Conservation (phyloP, 2,797 vertebrate species). For the Kryptopterus vitreolus region DNA sequence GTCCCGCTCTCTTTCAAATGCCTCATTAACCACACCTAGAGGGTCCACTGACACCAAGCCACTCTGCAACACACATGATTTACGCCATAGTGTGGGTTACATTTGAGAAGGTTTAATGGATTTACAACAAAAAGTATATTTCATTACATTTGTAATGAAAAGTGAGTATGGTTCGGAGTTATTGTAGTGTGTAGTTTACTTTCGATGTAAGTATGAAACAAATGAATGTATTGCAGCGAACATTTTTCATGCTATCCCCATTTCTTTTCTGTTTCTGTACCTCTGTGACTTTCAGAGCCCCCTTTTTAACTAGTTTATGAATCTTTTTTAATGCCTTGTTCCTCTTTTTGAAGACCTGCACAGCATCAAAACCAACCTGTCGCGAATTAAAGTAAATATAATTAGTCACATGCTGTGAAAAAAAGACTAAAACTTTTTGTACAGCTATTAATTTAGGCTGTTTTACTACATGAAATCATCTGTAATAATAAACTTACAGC, state of each 20-base stretch:
- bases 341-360: slow-evolving; percentile 83
- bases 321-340: slow-evolving; percentile 82
- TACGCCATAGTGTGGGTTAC: background rate
- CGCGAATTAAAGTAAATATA: background rate
- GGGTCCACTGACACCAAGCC: slow-evolving; percentile 68
- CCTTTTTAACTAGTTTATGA: slow-evolving; percentile 81
- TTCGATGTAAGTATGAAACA: background rate
- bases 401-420: slow-evolving; percentile 5
- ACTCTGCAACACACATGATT: slow-evolving; percentile 29
- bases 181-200: background rate
- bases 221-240: background rate
- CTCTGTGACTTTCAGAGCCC: slow-evolving; percentile 78
- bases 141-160: background rate
- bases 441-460: background rate
- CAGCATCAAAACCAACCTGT: slow-evolving; percentile 85
- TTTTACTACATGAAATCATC: background rate
- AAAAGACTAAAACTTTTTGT: background rate
- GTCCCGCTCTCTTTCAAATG: slow-evolving; percentile 67
- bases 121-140: background rate
- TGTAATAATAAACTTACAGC: slow-evolving; percentile 67
- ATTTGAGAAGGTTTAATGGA: slow-evolving; percentile 9
- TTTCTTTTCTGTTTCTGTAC: slow-evolving; percentile 59
- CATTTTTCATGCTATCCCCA: background rate
- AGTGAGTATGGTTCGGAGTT: background rate
- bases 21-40: slow-evolving; percentile 72